Percentiles rank a stretch among this genome's conserved stretches.
Conservation (phyloP, 1,140 invertebrate species). For the Drosophila mauritiana region DNA sequence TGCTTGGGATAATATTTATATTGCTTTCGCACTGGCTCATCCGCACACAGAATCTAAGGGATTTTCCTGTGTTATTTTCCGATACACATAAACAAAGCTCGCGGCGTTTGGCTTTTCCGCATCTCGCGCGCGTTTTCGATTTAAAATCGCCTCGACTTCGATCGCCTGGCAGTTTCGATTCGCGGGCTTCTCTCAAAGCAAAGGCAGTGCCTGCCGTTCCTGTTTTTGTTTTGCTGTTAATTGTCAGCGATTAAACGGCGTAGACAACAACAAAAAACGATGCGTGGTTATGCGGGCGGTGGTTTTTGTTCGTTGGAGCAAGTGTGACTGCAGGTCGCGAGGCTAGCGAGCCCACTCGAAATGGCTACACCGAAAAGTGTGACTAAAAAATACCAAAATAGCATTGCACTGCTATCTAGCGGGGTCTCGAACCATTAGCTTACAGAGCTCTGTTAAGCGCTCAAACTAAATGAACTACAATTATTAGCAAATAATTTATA, state of each 20-base stretch:
- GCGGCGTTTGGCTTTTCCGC: constrained; percentile 47
- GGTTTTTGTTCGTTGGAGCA: constrained; percentile 12
- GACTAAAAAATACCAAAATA: not conserved
- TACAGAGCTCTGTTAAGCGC: not conserved
- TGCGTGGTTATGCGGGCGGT: constrained; percentile 21
- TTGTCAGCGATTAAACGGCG: constrained; percentile 25
- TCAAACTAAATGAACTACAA: not conserved
- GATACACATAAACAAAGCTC: constrained; percentile 54
- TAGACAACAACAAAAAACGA: constrained; percentile 22
- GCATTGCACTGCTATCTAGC: not conserved
- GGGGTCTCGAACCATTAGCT: not conserved
- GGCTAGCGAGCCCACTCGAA: not conserved
- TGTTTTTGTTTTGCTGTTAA: constrained; percentile 35
- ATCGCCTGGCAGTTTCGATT: constrained; percentile 3
- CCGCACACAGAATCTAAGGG: constrained; percentile 23
- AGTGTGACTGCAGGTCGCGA: constrained; percentile 5
- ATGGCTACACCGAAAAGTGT: not conserved
- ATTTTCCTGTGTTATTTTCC: constrained; percentile 45
- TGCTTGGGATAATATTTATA: constrained; percentile 33
- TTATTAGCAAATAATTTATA: not conserved
- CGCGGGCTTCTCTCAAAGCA: constrained; percentile 5
- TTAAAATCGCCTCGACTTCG: constrained; percentile 7
- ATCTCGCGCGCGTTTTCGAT: constrained; percentile 41
- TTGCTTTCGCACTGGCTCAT: constrained; percentile 28
- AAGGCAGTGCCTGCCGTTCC: constrained; percentile 8